These are phyloP conservation scores for Pocillopora damicornis DNA, from an alignment of 64 coral and sea anemone species.

Conservation along the genomic window DNA sequence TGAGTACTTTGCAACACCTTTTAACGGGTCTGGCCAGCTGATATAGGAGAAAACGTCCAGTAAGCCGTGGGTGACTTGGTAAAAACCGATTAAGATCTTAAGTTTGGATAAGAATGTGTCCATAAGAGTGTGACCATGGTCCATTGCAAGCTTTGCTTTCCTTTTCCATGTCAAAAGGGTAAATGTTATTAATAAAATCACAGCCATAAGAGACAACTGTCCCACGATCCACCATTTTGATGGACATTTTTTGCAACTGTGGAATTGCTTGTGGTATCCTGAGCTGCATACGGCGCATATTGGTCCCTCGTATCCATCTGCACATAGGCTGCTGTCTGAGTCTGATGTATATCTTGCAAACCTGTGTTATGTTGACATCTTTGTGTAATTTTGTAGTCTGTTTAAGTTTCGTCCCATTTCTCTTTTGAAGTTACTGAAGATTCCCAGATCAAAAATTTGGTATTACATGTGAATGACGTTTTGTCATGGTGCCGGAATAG, in stretches of 20 bases:
- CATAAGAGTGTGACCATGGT: background rate
- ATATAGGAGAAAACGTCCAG: conserved; percentile 42
- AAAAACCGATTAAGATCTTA: conserved; percentile 49
- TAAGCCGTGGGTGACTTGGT: conserved; percentile 41
- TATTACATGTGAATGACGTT: too few species aligned
- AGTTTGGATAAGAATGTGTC: conserved; percentile 18
- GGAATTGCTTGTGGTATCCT: conserved; percentile 5
- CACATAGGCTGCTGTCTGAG: too few species aligned
- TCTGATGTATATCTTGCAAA: too few species aligned
- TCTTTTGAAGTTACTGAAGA: too few species aligned
- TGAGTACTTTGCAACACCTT: conserved; percentile 39
- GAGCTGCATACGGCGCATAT: background rate
- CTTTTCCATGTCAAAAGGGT: background rate
- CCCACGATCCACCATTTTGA: background rate
- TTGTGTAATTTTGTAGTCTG: too few species aligned
- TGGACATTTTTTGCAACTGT: background rate
- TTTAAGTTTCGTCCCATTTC: too few species aligned
- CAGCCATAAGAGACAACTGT: background rate
- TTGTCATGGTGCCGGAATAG: too few species aligned
- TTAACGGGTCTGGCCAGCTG: conserved; percentile 22
- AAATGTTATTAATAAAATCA: background rate
- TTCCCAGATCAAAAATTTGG: too few species aligned
- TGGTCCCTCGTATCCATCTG: background rate
- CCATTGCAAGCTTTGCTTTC: background rate
- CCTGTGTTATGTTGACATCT: too few species aligned